A percentile compares a stretch with the other conserved stretches of the same genome.
phyloP scores from a whole-genome alignment of 37 sponge, comb jelly and placozoan genomes.

The Diacarnus erythraeanus region DNA sequence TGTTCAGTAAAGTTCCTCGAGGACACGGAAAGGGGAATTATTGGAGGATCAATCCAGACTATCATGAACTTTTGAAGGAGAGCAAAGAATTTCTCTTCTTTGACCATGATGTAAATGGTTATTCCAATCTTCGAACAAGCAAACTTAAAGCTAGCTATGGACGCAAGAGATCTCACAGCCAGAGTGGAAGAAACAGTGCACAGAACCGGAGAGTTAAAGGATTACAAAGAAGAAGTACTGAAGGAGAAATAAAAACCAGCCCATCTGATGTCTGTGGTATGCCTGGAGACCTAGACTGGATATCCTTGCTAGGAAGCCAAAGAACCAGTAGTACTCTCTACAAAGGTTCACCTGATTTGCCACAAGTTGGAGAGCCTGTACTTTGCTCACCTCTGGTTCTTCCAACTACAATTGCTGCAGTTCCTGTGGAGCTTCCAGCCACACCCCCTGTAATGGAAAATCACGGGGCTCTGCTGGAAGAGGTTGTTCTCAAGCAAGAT shows the following conservation, averaged over 20 bases:
- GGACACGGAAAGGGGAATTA: slow-evolving; percentile 76
- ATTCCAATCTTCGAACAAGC: neutral
- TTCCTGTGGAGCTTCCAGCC: slow-evolving; percentile 1
- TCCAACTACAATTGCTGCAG: slow-evolving; percentile 12
- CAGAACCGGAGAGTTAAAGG: neutral
- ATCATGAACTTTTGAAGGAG: slow-evolving; percentile 48
- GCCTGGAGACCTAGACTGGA: slow-evolving; percentile 73
- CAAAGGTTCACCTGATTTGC: slow-evolving; percentile 46
- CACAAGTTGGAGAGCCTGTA: slow-evolving; percentile 40
- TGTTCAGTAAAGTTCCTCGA: slow-evolving; percentile 77
- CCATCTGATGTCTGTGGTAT: slow-evolving; percentile 45
- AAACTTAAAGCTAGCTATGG: slow-evolving; percentile 22
- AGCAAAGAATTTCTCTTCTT: neutral
- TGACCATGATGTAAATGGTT: neutral
- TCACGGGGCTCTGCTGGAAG: slow-evolving; percentile 30
- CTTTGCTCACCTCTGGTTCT: slow-evolving; percentile 51
- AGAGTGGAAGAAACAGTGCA: slow-evolving; percentile 2
- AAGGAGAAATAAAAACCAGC: neutral
- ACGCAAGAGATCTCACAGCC: slow-evolving; percentile 21
- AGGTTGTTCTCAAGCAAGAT: slow-evolving; percentile 44
- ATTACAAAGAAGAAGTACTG: slow-evolving; percentile 3
- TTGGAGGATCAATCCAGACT: slow-evolving; percentile 84
- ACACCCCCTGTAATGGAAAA: neutral
- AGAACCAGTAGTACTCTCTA: slow-evolving; percentile 33
- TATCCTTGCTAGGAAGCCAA: slow-evolving; percentile 65